These are phyloP conservation scores for Pomatorhinus ruficollis DNA, from an alignment of 2,113 vertebrate species.

Conservation along the genomic window DNA sequence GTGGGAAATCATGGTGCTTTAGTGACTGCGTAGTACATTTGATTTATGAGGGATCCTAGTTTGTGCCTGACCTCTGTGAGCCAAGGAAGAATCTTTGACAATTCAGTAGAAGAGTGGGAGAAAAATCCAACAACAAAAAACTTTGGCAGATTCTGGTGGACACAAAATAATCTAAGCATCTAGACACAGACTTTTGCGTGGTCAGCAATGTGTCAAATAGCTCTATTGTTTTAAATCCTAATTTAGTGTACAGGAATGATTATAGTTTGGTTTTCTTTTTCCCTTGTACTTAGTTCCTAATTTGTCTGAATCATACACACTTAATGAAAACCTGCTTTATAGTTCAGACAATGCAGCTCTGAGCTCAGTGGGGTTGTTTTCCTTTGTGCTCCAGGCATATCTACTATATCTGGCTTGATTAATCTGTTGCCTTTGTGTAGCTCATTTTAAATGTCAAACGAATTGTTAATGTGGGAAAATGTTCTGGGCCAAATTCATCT, in stretches of 20 bases:
- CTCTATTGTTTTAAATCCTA: background rate
- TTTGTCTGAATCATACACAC: slow-evolving; percentile 39
- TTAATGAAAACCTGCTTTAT: slow-evolving; percentile 49
- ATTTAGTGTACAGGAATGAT: background rate
- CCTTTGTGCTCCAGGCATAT: slow-evolving; percentile 26
- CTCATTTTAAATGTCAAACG: slow-evolving; percentile 55
- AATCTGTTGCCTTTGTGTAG: slow-evolving; percentile 53
- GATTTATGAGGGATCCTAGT: background rate
- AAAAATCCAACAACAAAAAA: background rate
- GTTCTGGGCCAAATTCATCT: slow-evolving; percentile 21
- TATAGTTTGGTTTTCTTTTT: background rate
- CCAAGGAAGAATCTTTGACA: background rate
- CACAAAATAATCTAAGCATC: background rate
- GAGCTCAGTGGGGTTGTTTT: slow-evolving; percentile 16
- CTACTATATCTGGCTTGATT: slow-evolving; percentile 52
- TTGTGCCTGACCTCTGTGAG: background rate
- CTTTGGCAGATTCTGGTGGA: background rate
- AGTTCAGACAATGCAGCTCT: background rate
- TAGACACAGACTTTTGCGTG: background rate
- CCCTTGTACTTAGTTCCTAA: background rate
- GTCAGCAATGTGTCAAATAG: background rate
- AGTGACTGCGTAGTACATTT: background rate
- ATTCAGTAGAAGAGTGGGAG: background rate
- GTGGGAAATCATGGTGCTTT: background rate
- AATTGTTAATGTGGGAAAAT: slow-evolving; percentile 57